phyloP scores from a whole-genome alignment of 2,113 vertebrate species.

The Apistogramma diplotaenia region DNA sequence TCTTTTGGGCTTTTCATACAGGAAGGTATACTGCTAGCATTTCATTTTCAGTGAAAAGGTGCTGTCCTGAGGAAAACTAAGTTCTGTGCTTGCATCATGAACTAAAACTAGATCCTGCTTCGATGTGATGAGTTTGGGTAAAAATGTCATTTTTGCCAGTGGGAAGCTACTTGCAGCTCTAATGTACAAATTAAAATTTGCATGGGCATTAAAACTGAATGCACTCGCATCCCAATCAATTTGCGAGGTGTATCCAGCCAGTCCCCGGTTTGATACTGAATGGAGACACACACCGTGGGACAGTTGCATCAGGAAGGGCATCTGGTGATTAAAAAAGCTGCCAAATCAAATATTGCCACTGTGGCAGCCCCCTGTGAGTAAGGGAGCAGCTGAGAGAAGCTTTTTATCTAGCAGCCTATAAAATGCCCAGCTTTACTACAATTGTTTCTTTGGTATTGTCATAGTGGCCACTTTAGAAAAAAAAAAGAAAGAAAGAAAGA shows the following conservation, averaged over 20 bases:
- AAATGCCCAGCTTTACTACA: not conserved
- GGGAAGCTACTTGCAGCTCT: not conserved
- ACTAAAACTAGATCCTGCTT: no score
- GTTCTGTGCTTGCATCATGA: no score
- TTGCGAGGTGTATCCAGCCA: not conserved
- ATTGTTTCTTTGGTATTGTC: not conserved
- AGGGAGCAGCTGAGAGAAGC: not conserved
- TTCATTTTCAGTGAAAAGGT: not conserved
- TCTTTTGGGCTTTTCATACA: not conserved
- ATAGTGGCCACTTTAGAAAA: not conserved
- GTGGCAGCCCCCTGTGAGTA: not conserved
- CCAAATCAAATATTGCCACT: not conserved
- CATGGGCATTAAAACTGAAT: not conserved
- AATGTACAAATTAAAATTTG: not conserved
- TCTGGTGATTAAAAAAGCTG: not conserved
- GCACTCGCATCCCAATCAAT: not conserved
- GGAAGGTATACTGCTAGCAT: not conserved
- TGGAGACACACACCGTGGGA: not conserved
- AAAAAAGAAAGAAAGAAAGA: no score
- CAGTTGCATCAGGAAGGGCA: not conserved
- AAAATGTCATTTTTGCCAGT: not conserved
- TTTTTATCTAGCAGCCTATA: not conserved
- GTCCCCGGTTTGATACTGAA: not conserved
- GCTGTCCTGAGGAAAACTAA: not conserved
- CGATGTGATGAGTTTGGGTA: no score